phyloP scores from a whole-genome alignment of 2,888 invertebrate species.

The Brenthis hecate region DNA sequence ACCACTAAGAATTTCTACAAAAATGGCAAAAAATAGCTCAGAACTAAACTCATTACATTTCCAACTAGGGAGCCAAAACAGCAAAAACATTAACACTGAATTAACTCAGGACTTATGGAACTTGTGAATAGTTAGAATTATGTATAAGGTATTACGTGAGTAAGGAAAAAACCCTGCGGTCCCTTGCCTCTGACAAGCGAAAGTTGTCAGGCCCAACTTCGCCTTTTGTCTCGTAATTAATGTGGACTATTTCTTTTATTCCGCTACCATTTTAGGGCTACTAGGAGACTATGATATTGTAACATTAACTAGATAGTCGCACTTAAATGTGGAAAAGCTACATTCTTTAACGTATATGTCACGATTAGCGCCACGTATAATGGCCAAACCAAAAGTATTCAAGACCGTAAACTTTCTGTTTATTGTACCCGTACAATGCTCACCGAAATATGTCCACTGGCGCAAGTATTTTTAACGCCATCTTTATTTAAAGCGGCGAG shows the following conservation, averaged over 20 bases:
- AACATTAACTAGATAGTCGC: conserved; percentile 10
- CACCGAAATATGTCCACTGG: conserved; percentile 33
- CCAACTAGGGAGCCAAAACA: conserved; percentile 9
- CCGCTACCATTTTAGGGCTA: conserved; percentile 29
- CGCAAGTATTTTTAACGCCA: conserved; percentile 34
- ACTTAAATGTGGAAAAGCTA: conserved; percentile 25
- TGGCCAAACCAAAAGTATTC: conserved; percentile 34
- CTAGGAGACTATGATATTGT: conserved; percentile 20
- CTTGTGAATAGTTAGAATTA: conserved; percentile 24
- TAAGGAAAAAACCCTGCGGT: conserved; percentile 32
- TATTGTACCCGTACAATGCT: conserved; percentile 26
- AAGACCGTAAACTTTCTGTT: conserved; percentile 33
- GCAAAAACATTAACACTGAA: conserved; percentile 24
- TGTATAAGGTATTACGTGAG: conserved; percentile 22
- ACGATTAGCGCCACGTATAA: conserved; percentile 35
- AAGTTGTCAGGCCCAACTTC: conserved; percentile 31
- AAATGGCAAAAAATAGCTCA: conserved; percentile 1
- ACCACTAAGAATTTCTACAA: not conserved
- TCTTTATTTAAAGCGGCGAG: conserved; percentile 33
- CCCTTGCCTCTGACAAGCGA: conserved; percentile 29
- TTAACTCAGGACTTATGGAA: conserved; percentile 29
- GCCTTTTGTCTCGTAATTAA: conserved; percentile 58
- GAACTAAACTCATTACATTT: conserved; percentile 19
- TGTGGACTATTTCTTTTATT: conserved; percentile 58
- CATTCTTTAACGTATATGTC: conserved; percentile 31